phyloP scores from a whole-genome alignment of 2,797 vertebrate species.

The Periparus ater region DNA sequence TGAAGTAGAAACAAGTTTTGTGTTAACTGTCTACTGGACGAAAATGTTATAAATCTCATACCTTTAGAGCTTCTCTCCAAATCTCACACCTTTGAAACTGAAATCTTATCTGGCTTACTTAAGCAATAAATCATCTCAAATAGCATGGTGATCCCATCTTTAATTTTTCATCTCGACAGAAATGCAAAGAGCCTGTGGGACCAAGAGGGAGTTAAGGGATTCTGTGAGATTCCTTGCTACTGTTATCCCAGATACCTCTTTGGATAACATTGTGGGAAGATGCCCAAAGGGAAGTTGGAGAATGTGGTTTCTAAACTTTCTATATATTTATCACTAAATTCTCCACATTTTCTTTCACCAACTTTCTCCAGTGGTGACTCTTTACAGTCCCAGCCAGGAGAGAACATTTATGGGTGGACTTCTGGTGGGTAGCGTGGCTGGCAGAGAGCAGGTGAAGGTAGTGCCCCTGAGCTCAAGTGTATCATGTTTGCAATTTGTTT shows the following conservation, averaged over 20 bases:
- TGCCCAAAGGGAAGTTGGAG: background rate
- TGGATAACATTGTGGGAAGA: background rate
- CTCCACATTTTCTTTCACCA: background rate
- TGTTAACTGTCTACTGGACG: no score
- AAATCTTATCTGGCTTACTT: no score
- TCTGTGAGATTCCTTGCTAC: background rate
- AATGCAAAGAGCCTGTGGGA: background rate
- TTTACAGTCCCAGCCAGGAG: background rate
- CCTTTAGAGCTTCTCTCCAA: no score
- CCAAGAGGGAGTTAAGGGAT: background rate
- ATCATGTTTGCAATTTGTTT: background rate
- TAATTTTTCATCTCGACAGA: background rate
- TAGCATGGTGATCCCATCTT: no score
- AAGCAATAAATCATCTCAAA: no score
- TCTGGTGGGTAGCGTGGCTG: rapidly evolving
- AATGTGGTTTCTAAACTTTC: background rate
- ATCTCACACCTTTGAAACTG: no score
- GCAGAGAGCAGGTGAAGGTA: background rate
- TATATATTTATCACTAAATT: background rate
- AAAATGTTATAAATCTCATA: no score
- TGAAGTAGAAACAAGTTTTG: no score
- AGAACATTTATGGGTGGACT: background rate
- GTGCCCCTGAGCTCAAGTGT: background rate
- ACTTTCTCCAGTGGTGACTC: background rate
- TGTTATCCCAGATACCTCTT: background rate